Percentiles rank a stretch among this genome's conserved stretches.
Evolutionary conservation across 2,113 vertebrate species (phyloP).

Genomic region (Brienomyrus longianalis): DNA sequence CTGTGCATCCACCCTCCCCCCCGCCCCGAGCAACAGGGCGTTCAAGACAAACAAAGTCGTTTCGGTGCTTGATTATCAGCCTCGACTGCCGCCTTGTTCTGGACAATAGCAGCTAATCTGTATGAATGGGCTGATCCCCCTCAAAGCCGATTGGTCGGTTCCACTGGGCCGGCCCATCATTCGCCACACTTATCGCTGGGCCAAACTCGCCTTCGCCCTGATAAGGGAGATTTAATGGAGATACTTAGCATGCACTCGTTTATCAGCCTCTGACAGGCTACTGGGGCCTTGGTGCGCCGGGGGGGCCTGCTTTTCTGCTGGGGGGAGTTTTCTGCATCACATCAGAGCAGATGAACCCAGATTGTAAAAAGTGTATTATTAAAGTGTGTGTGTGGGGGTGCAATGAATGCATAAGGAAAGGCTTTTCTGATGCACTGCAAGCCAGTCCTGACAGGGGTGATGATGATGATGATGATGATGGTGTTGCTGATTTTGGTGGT

Average conservation of each 20-base stretch:
- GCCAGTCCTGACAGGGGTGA: neutral
- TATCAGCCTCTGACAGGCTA: constrained; percentile 67
- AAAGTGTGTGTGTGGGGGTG: neutral
- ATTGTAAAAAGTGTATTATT: constrained; percentile 25
- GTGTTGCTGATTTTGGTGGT: neutral
- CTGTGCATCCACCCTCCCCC: neutral
- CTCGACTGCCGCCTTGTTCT: constrained; percentile 47
- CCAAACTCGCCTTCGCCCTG: constrained; percentile 38
- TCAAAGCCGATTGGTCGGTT: constrained; percentile 49
- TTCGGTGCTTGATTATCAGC: constrained; percentile 46
- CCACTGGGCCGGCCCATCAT: constrained; percentile 50
- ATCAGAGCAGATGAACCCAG: constrained; percentile 26
- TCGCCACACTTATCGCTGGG: constrained; percentile 57
- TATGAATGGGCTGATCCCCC: constrained; percentile 50
- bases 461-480: neutral
- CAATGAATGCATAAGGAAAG: neutral
- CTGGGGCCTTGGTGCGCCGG: constrained; percentile 5
- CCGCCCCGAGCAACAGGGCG: neutral
- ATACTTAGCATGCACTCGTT: constrained; percentile 62
- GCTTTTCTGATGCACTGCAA: neutral
- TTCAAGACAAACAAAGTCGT: constrained; percentile 35
- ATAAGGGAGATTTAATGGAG: constrained; percentile 65
- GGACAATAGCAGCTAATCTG: constrained; percentile 57
- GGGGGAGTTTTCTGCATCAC: constrained; percentile 29
- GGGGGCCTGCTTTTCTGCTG: constrained; percentile 11